Percentiles rank a stretch among this genome's conserved stretches.
Evolutionary conservation across 1,140 invertebrate genomes (phyloP).

Genomic region (Mactra quadrangularis): DNA sequence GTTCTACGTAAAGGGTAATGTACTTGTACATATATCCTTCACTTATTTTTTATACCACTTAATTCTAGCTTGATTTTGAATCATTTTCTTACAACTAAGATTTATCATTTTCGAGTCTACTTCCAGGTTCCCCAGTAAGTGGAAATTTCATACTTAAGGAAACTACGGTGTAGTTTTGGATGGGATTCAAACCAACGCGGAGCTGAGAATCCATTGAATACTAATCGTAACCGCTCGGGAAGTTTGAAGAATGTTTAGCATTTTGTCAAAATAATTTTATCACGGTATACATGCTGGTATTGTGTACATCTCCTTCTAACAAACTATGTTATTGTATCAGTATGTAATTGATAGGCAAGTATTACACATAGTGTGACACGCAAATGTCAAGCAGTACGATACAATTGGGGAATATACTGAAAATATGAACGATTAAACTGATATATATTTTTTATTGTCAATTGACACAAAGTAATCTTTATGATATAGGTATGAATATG

Average conservation of each 20-base stretch:
- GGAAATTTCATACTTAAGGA: background rate
- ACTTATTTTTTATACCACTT: no score
- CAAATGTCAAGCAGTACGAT: background rate
- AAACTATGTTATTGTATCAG: background rate
- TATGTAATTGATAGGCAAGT: background rate
- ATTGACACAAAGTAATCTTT: background rate
- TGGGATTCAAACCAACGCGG: no score
- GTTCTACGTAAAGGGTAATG: conserved; percentile 24
- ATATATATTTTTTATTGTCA: background rate
- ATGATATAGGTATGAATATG: conserved; percentile 60
- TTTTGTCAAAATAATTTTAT: no score
- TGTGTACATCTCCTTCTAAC: background rate
- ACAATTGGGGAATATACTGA: no score
- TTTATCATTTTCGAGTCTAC: background rate
- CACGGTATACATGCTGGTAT: background rate
- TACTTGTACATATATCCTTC: background rate
- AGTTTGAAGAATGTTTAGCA: no score
- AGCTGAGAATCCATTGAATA: no score
- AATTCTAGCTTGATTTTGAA: no score
- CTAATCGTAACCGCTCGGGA: no score
- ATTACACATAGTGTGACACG: background rate
- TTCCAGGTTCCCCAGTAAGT: background rate
- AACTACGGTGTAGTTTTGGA: no score
- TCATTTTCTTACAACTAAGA: no score
- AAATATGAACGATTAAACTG: background rate